Base-by-base conservation (phyloP, 2,113 vertebrate genomes). In the Xenopus borealis region DNA sequence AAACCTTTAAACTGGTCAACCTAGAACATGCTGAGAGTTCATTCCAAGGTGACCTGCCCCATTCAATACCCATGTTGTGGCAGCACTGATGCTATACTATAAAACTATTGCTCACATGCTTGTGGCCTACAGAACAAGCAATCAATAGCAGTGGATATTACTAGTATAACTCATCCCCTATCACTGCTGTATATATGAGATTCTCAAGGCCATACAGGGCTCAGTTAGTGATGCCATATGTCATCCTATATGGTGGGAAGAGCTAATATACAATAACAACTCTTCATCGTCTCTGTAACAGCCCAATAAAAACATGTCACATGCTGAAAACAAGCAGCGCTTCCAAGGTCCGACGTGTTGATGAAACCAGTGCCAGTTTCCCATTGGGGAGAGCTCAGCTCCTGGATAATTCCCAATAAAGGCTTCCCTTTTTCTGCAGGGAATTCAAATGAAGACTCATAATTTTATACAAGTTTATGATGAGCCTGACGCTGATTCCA, bases 141-240 rank as follows among this genome's bases (percentile, higher is more conserved):
- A 40, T 40, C 33, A 40, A 40, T 40, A 50, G 47, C 6, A 50
- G 47, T 33, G 61, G 68, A 52, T 68, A 68, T 75, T 47, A 66
- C 57, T 50, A 11, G 52, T 61, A 68, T 75, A 68, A 69, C 19
- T 62, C 44, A 66, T 75, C 27, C 57, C 19, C 18, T 57, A 55
- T 55, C 53, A 62, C 23, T 40, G 44, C 30, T 40, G 62, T 68
- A 52, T 69, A 52, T 69, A 68, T 68, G 58, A 69, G 66, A 27
- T 50, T 52, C 30, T 69, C 72, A 68, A 75, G 72, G 72, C 66
- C 72, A 30, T 3, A 63, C 57, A 62, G 72, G 66, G 68, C 65
- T 62, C 55, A 40, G 46, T 61, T 68, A 19, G 66, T 69, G 59
- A 33, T 55, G n/a, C 47, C 45, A 46, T 50, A 67, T 59, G 44